These are phyloP conservation scores for Colistium nudipinnis DNA, from an alignment of 2,113 vertebrate species.

Conservation along the genomic window DNA sequence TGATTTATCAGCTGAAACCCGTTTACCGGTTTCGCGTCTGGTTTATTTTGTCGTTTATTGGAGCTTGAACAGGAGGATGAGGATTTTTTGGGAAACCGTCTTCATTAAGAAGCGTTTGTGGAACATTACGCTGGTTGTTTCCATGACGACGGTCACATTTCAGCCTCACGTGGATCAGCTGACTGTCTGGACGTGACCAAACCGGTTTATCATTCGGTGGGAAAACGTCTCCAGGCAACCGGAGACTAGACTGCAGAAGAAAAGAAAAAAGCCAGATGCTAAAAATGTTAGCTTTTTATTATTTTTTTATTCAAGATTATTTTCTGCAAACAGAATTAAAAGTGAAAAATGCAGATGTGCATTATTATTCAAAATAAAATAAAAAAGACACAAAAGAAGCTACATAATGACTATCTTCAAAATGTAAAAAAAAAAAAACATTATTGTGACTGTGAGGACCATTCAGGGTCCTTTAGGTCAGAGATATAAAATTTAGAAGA, in stretches of 20 bases:
- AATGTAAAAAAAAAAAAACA: not conserved
- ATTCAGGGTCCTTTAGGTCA: constrained; percentile 52
- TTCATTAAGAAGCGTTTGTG: constrained; percentile 20
- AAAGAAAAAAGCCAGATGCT: not conserved
- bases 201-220: not conserved
- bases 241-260: not conserved
- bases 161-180: constrained; percentile 12
- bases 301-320: constrained; percentile 18
- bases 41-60: not conserved
- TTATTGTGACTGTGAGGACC: constrained; percentile 16
- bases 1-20: no score
- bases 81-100: not conserved
- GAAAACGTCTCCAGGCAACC: not conserved
- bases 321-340: constrained; percentile 11
- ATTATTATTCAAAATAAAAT: not conserved
- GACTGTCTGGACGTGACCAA: not conserved
- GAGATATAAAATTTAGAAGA: constrained; percentile 37
- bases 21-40: no score
- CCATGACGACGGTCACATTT: constrained; percentile 7
- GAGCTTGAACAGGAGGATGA: not conserved
- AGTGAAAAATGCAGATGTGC: constrained; percentile 22
- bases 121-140: constrained; percentile 13
- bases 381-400: constrained; percentile 29
- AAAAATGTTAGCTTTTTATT: constrained; percentile 61
- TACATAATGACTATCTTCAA: constrained; percentile 1